Evolutionary conservation across 2,113 vertebrate genomes (phyloP), one percentile per base, ranked within the genome.

Genomic region (Neogobius melanostomus): DNA sequence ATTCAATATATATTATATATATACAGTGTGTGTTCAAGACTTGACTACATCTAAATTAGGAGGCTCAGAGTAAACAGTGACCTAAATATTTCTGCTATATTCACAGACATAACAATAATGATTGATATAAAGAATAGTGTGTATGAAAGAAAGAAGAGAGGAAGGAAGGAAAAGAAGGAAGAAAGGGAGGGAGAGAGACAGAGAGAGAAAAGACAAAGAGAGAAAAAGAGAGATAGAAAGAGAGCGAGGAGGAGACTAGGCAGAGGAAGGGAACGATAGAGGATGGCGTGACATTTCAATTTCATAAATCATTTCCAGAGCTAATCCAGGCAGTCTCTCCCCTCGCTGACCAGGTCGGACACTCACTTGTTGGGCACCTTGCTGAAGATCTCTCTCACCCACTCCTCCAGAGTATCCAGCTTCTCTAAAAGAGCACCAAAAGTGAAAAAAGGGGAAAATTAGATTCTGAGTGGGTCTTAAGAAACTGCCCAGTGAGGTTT

Each of bases 341-440:
- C 28, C 28, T 36, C 28, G 3, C 28, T 36, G 28, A 36, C 28
- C 28, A 36, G 28, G 28, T 36, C 28, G 66, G 8, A 53, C 65
- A 91, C 96, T 93, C 92, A 99, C 98, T 98, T 99, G 92, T 98
- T 97, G 74, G 97, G 97, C 83, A 99, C 94, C 77, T 94, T 91
- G 66, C 94, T 95, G 91, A 99, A 99, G 89, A 99, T 96, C 92
- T 98, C 96, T 67, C 90, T 95, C 86, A 97, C 96, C 97, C 97
- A 99, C 80, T 95, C 92, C 91, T 99, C 97, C 91, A 99, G 91
- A 10, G 95, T 97, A 92, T 98, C 95, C 91, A 99, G 88, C 64
- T 91, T 97, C 91, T 99, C 98, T 99, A 74, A 76, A 36, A 65
- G 62, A 69, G 77, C 48, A 75, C 53, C 79, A 16, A 3, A 7